Percentiles rank a stretch among this genome's conserved stretches.
Conservation (phyloP, 2,888 invertebrate species). For the Lepetodrilus schrolli region DNA sequence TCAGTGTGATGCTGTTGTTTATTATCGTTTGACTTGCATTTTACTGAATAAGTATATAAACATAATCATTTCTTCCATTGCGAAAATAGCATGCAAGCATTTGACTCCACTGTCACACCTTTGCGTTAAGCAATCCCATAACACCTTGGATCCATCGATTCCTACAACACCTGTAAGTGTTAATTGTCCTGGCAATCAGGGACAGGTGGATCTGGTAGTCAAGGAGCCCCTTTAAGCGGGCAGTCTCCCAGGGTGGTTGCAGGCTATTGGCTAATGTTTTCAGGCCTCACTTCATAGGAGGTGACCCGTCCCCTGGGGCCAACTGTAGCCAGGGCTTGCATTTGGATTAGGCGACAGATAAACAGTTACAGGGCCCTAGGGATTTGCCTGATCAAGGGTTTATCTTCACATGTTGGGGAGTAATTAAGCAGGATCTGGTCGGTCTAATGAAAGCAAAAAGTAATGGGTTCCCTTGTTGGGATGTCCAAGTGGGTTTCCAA, state of each 20-base stretch:
- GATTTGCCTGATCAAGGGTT: conserved; percentile 15
- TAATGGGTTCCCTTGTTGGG: conserved; percentile 1
- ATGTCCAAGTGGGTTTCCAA: background rate
- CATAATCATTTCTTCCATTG: no score
- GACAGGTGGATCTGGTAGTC: background rate
- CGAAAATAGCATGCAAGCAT: no score
- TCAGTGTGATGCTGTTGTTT: no score
- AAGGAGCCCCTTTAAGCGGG: conserved; percentile 6
- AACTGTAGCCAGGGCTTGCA: background rate
- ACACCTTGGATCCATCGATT: no score
- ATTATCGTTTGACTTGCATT: no score
- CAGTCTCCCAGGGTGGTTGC: background rate
- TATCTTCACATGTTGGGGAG: conserved; percentile 26
- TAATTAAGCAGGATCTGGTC: conserved; percentile 27
- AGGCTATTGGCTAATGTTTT: background rate
- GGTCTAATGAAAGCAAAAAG: conserved; percentile 19
- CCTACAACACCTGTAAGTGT: no score
- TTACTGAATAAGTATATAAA: no score
- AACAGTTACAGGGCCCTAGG: conserved; percentile 18
- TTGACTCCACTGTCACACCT: no score
- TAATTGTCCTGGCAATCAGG: no score
- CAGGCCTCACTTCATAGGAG: background rate
- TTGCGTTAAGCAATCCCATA: no score
- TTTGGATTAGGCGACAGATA: conserved; percentile 36
- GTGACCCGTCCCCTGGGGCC: background rate